Evolutionary conservation across 2,888 invertebrate genomes (phyloP).

Genomic region (Limenitis camilla): DNA sequence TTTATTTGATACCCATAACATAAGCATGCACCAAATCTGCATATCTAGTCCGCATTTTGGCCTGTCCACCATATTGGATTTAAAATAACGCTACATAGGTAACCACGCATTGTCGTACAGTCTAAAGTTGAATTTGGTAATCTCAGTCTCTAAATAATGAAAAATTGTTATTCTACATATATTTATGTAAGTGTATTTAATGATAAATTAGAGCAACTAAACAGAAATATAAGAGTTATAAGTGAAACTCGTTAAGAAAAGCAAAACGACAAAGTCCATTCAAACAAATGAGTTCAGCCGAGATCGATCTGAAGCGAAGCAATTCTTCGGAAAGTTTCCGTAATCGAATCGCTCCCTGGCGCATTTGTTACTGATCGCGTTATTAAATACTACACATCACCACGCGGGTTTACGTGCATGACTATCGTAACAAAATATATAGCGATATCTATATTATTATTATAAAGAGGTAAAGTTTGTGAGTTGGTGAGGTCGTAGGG

Average conservation of each 20-base stretch:
- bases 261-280: background rate
- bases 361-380: background rate
- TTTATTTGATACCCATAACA: no score
- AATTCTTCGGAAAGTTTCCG: conserved; percentile 3
- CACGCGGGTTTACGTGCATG: background rate
- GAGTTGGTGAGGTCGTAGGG: no score
- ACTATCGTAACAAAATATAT: no score
- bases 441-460: no score
- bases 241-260: background rate
- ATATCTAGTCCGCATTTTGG: no score
- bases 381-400: background rate
- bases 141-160: no score
- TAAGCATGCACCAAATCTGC: no score
- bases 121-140: no score
- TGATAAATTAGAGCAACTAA: background rate
- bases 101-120: no score
- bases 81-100: no score
- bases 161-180: background rate
- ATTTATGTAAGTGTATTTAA: background rate
- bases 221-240: background rate
- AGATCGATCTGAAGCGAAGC: background rate
- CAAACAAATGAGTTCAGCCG: background rate
- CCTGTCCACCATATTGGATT: no score
- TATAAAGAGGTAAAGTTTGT: no score
- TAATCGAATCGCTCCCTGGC: background rate